These are phyloP conservation scores for Lagodon rhomboides DNA, from an alignment of 2,797 vertebrate genomes.

Conservation along the genomic window DNA sequence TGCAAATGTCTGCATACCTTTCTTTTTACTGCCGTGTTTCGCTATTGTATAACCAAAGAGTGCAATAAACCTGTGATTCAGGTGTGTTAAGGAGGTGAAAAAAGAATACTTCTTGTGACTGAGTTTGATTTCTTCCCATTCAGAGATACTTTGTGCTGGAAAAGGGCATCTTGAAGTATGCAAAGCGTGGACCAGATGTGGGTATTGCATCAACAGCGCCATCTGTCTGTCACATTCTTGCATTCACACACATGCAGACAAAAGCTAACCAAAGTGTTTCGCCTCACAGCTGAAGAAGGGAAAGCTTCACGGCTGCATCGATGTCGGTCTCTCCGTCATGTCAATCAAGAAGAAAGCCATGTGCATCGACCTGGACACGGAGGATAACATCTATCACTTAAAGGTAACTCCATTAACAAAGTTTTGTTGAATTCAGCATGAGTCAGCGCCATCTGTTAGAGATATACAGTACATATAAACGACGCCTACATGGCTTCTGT, in stretches of 20 bases:
- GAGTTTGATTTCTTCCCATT: constrained; percentile 50
- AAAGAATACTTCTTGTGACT: background rate
- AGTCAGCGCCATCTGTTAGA: background rate
- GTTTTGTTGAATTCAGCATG: background rate
- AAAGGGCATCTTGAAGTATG: constrained; percentile 96
- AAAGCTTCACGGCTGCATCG: constrained; percentile 95
- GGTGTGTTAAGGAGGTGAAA: background rate
- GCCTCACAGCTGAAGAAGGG: constrained; percentile 90
- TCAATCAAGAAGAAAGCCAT: constrained; percentile 96
- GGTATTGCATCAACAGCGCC: constrained; percentile 73
- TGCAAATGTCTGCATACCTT: background rate
- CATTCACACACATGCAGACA: background rate
- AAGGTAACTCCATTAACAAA: constrained; percentile 86
- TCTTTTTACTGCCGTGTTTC: constrained; percentile 11
- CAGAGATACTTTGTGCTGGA: constrained; percentile 97
- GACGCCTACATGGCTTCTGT: background rate
- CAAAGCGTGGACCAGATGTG: constrained; percentile 92
- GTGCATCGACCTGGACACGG: constrained; percentile 96
- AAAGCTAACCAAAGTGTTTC: constrained; percentile 22
- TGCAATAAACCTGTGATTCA: background rate
- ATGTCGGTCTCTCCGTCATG: constrained; percentile 98
- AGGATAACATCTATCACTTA: constrained; percentile 96
- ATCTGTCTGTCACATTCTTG: constrained; percentile 13
- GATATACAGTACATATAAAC: background rate
- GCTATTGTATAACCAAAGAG: background rate